Conservation (phyloP, 1,140 invertebrate species). For the Bacillus rossius region DNA sequence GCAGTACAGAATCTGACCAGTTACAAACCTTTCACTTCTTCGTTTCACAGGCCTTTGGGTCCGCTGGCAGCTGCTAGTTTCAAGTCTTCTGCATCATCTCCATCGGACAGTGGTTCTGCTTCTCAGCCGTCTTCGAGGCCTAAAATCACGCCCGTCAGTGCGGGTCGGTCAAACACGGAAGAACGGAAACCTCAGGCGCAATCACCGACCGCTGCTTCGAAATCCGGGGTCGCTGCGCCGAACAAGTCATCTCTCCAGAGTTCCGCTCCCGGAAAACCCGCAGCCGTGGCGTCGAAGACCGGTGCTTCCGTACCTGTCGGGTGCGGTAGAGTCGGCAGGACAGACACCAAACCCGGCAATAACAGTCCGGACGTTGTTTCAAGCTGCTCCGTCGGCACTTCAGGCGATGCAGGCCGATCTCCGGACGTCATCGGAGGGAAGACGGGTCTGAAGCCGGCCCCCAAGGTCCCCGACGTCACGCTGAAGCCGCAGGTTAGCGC, state of each 20-base stretch:
- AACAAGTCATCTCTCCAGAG: too few relatives aligned
- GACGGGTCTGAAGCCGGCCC: conserved; percentile 18
- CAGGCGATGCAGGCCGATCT: conserved; percentile 28
- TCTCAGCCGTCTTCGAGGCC: too few relatives aligned
- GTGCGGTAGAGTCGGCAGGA: too few relatives aligned
- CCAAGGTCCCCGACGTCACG: conserved; percentile 6
- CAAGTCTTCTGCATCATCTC: conserved; percentile 5
- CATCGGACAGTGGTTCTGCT: too few relatives aligned
- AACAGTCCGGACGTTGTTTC: conserved; percentile 68
- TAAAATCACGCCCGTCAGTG: too few relatives aligned
- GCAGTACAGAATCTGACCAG: conserved; percentile 6
- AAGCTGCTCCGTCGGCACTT: conserved; percentile 43
- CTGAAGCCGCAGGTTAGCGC: conserved; percentile 14
- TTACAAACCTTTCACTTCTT: conserved; percentile 37
- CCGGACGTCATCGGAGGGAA: conserved; percentile 48
- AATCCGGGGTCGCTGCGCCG: too few relatives aligned
- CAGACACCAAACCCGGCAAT: background rate
- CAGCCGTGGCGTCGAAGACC: too few relatives aligned
- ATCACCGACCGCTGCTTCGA: too few relatives aligned
- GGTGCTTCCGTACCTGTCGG: too few relatives aligned
- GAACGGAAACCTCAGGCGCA: too few relatives aligned
- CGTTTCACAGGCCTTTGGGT: conserved; percentile 29
- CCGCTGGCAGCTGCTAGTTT: conserved; percentile 35
- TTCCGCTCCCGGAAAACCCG: too few relatives aligned
- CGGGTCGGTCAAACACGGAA: too few relatives aligned